phyloP scores from a whole-genome alignment of 2,113 vertebrate genomes.

The Tichodroma muraria region DNA sequence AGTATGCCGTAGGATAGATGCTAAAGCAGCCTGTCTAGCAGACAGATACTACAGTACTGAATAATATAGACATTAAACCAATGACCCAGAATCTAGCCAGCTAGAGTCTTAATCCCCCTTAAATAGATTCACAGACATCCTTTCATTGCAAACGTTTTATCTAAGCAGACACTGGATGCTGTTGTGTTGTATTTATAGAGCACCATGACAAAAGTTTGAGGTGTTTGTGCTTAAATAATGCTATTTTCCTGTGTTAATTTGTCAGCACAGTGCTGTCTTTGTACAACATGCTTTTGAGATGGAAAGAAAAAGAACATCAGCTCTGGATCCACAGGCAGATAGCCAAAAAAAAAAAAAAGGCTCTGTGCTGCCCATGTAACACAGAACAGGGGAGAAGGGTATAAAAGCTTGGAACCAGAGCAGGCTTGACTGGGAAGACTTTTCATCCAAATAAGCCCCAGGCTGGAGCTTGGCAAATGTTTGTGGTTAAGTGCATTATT shows the following conservation, averaged over 20 bases:
- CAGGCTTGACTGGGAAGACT: not conserved
- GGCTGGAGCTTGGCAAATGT: not conserved
- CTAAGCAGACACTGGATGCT: not conserved
- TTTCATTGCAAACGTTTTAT: slow-evolving; percentile 30
- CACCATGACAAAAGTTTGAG: slow-evolving; percentile 34
- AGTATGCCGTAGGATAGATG: not conserved
- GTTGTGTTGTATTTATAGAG: slow-evolving; percentile 51
- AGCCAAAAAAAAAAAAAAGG: slow-evolving; percentile 19
- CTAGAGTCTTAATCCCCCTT: slow-evolving; percentile 54
- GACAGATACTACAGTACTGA: slow-evolving; percentile 41
- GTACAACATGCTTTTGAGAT: not conserved
- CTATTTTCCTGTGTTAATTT: slow-evolving; percentile 29
- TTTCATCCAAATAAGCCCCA: not conserved
- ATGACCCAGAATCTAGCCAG: slow-evolving; percentile 51
- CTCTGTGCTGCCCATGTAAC: not conserved
- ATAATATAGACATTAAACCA: slow-evolving; percentile 50
- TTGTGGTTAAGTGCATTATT: not conserved
- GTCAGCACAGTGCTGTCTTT: slow-evolving; percentile 24
- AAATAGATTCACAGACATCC: slow-evolving; percentile 40
- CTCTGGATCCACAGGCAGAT: not conserved
- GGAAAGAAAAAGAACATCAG: slow-evolving; percentile 11
- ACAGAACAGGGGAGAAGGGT: not conserved
- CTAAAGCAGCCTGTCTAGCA: slow-evolving; percentile 33
- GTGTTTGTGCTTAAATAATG: slow-evolving; percentile 50
- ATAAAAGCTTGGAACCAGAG: not conserved